Percentiles rank a stretch among this genome's conserved stretches.
phyloP scores from a whole-genome alignment of 2,113 vertebrate genomes.

The Lonchura striata region DNA sequence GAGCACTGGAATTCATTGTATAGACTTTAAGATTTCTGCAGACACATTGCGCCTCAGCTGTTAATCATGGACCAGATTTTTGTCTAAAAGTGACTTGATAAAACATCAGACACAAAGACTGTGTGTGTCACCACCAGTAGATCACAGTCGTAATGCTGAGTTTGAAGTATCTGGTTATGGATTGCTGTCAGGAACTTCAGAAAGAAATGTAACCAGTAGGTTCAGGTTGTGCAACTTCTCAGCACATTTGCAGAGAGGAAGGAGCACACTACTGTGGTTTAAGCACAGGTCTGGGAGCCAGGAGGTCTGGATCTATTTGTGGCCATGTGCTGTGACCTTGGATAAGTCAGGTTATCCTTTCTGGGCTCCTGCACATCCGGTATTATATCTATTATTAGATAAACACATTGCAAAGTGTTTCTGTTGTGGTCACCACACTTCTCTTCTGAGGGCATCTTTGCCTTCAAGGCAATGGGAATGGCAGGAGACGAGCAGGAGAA shows the following conservation, averaged over 20 bases:
- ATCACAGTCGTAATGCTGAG: background rate
- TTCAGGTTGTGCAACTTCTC: conserved; percentile 32
- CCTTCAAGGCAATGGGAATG: background rate
- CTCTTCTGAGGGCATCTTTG: background rate
- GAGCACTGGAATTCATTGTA: background rate
- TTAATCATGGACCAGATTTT: background rate
- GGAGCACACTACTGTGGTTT: background rate
- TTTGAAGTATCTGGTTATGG: conserved; percentile 14
- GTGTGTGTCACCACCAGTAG: background rate
- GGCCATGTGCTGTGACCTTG: background rate
- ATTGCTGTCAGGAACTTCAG: conserved; percentile 20
- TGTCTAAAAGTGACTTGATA: background rate
- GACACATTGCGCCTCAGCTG: background rate
- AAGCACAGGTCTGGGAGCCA: conserved; percentile 6
- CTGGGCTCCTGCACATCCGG: background rate
- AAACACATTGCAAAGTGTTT: background rate
- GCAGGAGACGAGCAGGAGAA: background rate
- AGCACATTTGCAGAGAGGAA: conserved; percentile 22
- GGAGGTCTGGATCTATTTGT: conserved; percentile 17
- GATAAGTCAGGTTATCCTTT: background rate
- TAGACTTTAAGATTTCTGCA: background rate
- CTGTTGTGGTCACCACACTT: background rate
- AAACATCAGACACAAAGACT: background rate
- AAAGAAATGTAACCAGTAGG: background rate
- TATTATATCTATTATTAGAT: background rate